Evolutionary conservation across 2,797 vertebrate species (phyloP), one percentile per base, ranked within the genome.

Genomic region (Alosa sapidissima): DNA sequence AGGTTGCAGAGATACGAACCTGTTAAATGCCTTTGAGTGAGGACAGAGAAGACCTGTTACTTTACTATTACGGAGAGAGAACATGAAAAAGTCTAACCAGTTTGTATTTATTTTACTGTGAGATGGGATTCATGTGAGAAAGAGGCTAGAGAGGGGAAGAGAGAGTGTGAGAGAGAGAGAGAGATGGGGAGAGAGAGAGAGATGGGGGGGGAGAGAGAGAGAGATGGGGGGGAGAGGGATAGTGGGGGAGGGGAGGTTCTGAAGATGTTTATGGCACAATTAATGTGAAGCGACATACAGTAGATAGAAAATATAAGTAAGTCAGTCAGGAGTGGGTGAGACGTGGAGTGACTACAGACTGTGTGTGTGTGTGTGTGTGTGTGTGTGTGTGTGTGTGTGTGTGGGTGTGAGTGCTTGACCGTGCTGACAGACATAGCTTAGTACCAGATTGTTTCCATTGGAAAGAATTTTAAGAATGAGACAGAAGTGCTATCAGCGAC

Each of bases 391-490:
- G 82, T 88, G 88, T 90, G 81, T 84, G 83, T 28, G 91, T 94
- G 91, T 92, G 90, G 93, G 90, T 93, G 68, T 75, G 68, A 75
- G 68, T 75, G 68, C 68, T 75, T 75, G 68, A 75, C 68, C 68
- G 88, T 84, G 91, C 93, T 94, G 95, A 95, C 94, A 95, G 94
- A 94, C 93, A 90, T 90, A 93, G 93, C 94, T 95, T 94, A 95
- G 93, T 88, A 87, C 90, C 91, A 90, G 92, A 95, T 96, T 95
- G 93, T 96, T 96, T 96, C 95, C 95, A 95, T 83, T 90, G 95
- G 96, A 96, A 96, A 96, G 96, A 96, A 96, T 96, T 93, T 92
- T 87, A 92, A 91, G 94, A 96, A 96, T 96, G 94, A 92, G 90
- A 91, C 85, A 92, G 94, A 96, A 95, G 94, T 94, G 94, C 93